These are phyloP conservation scores for Hipparchia sbordonii DNA, from an alignment of 2,888 invertebrate genomes.

Conservation along the genomic window DNA sequence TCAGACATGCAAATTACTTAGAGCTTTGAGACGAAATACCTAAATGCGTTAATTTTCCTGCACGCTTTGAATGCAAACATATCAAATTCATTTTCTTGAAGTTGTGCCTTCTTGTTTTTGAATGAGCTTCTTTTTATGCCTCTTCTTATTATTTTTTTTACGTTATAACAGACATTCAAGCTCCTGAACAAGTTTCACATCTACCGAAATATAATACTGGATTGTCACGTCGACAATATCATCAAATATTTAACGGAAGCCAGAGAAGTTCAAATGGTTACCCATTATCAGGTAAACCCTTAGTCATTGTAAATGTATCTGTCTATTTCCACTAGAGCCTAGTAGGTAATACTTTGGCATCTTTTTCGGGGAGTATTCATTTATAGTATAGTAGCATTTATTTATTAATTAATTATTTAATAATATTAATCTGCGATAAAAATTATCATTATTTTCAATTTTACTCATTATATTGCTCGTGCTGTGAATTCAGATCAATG, in stretches of 20 bases:
- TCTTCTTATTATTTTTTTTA: background rate
- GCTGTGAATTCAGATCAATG: too few species aligned
- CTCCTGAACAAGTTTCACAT: slow-evolving; percentile 57
- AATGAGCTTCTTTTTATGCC: background rate
- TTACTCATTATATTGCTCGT: too few species aligned
- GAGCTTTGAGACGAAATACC: background rate
- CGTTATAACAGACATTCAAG: slow-evolving; percentile 64
- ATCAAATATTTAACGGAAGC: slow-evolving; percentile 64
- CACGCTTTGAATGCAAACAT: background rate
- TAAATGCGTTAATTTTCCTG: slow-evolving; percentile 1
- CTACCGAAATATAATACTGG: slow-evolving; percentile 61
- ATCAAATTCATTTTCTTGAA: background rate
- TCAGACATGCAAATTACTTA: slow-evolving; percentile 7
- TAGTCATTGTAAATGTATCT: background rate
- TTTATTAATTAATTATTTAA: too few species aligned
- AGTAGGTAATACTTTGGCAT: too few species aligned
- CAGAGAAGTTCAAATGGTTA: slow-evolving; percentile 56
- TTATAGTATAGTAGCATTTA: too few species aligned
- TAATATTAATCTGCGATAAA: too few species aligned
- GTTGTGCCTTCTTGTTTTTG: background rate
- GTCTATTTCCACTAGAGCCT: background rate
- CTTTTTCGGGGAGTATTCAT: too few species aligned
- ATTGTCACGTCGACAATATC: slow-evolving; percentile 66
- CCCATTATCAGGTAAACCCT: slow-evolving; percentile 67
- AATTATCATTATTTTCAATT: too few species aligned